Conservation (phyloP, 2,888 invertebrate genomes). For the Quadriops clusia region DNA sequence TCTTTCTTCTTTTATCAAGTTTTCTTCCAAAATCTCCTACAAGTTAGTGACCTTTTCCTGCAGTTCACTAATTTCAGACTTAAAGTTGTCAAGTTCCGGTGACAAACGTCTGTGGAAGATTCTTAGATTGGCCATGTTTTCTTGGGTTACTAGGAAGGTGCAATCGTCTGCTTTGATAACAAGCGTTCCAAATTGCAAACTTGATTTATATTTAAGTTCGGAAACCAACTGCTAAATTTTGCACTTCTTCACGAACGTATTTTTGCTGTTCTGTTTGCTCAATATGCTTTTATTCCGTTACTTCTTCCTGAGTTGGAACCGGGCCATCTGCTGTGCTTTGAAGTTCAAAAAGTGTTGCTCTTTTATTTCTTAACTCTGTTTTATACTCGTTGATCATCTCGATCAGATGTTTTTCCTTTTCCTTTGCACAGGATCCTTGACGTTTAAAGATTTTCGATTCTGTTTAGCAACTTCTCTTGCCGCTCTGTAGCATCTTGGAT, state of each 20-base stretch:
- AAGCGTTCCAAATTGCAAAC: constrained; percentile 32
- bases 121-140: constrained; percentile 50
- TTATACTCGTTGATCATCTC: no score
- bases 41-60: constrained; percentile 49
- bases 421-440: no score
- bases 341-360: no score
- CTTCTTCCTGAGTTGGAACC: constrained; percentile 49
- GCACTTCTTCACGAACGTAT: constrained; percentile 38
- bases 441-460: no score
- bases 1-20: constrained; percentile 47
- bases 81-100: constrained; percentile 45
- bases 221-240: constrained; percentile 32
- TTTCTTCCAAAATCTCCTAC: constrained; percentile 66
- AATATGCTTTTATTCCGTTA: constrained; percentile 46
- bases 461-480: no score
- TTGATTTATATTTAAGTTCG: constrained; percentile 33
- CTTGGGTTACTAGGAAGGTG: constrained; percentile 45
- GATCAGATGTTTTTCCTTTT: no score
- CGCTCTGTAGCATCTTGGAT: no score
- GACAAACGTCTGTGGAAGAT: constrained; percentile 45
- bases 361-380: no score
- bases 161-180: constrained; percentile 35
- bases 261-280: constrained; percentile 49
- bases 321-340: constrained; percentile 41
- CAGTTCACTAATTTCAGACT: constrained; percentile 46